Base-by-base conservation (phyloP, 2,113 vertebrate genomes). In the Collichthys lucidus region DNA sequence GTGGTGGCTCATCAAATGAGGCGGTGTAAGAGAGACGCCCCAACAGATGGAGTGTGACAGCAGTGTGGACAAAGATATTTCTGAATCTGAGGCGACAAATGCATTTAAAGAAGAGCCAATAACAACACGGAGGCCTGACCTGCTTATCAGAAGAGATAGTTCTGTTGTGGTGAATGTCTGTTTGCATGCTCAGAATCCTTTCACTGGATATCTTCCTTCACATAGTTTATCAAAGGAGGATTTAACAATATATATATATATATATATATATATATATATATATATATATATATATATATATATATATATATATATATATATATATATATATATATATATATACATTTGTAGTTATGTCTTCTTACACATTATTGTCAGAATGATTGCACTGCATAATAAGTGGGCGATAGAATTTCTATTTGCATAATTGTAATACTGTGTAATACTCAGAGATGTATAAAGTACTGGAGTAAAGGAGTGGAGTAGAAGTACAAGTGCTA, bases 11-110 rank as follows among this genome's bases (percentile, higher is more conserved):
- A 52, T 68, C 53, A 26, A 52, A 29, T 4, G 15, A 42, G 20
- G 20, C 50, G 57, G 5, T 40, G 40, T 12, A 47, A 56, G 47
- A 53, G 31, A 55, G 29, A 47, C 2, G 8, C 24, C 47, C 8
- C 8, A 31, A 40, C 61, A 29, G 61, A 71, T 44, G 16, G 35
- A 66, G 40, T 56, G 49, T 65, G 35, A 76, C 60, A 55, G 12
- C 49, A 44, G 3, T 40, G 26, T 49, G 19, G 12, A 59, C 53
- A 35, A 49, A 31, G 12, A 35, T 31, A 46, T 47, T 35, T 35
- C 53, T 47, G 11, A 64, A 35, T 72, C 11, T 17, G 20, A 26
- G 42, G 3, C 14, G 20, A 24, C 4, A 50, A 42, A 26, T 42
- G 5, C 46, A 52, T 42, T 50, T 2, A 29, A 57, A 49, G 5